These are phyloP conservation scores for Cichladusa arquata DNA, from an alignment of 2,113 vertebrate genomes.

Conservation along the genomic window DNA sequence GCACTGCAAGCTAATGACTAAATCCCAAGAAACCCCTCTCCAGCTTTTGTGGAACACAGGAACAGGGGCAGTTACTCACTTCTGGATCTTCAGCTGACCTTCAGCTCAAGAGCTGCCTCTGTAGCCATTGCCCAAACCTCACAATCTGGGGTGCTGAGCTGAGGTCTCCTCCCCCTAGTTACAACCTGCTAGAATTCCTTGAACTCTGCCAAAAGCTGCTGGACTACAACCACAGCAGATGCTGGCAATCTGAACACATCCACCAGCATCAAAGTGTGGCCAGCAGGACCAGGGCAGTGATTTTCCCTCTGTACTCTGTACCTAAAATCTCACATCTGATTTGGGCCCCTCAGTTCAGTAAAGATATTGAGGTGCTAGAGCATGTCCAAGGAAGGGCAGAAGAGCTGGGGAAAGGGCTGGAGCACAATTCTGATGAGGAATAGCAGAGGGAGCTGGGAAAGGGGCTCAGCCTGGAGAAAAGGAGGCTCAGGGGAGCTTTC, in stretches of 20 bases:
- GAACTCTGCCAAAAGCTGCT: neutral
- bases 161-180: neutral
- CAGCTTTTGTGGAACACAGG: neutral
- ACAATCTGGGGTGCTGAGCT: accelerated
- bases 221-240: neutral
- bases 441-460: neutral
- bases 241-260: neutral
- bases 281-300: neutral
- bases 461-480: neutral
- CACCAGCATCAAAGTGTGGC: neutral
- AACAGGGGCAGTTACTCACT: neutral
- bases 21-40: neutral
- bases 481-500: neutral
- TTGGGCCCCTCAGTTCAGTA: neutral
- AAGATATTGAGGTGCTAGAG: no score
- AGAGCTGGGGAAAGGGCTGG: neutral
- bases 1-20: neutral
- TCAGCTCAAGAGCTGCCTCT: neutral
- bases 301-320: no score
- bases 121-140: neutral
- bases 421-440: neutral
- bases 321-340: neutral
- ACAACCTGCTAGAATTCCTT: neutral
- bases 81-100: neutral
- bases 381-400: neutral